Percentiles rank a stretch among this genome's conserved stretches.
Conservation (phyloP, 2,888 invertebrate genomes). For the Macaria liturata region DNA sequence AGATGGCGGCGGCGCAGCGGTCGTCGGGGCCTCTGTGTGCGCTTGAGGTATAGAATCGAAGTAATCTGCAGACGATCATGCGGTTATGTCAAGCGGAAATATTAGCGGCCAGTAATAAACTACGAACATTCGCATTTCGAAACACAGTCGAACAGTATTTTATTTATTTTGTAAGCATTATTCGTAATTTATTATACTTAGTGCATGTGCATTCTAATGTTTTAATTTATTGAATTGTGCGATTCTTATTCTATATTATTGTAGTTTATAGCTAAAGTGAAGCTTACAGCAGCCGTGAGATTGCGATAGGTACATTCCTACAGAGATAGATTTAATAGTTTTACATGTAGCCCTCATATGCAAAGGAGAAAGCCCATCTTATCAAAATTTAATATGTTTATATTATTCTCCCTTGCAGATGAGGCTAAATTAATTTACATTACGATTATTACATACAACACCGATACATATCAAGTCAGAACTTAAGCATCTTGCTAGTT, state of each 20-base stretch:
- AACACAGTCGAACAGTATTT: no score
- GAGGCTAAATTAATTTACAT: no score
- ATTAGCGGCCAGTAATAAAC: constrained; percentile 47
- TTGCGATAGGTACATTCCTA: neutral
- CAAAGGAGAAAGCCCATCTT: no score
- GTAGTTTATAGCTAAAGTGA: constrained; percentile 21
- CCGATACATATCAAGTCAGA: neutral
- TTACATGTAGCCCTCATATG: no score
- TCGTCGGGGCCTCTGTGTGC: constrained; percentile 50
- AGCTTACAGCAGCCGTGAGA: constrained; percentile 26
- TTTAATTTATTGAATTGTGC: neutral
- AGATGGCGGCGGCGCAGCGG: constrained; percentile 42
- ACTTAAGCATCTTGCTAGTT: neutral
- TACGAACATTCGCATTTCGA: constrained; percentile 19
- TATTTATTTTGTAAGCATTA: constrained; percentile 3
- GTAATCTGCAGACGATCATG: constrained; percentile 61
- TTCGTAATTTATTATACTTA: neutral
- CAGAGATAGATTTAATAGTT: neutral
- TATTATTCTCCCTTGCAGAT: no score
- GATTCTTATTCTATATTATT: no score
- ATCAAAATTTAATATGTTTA: no score
- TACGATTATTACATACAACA: no score
- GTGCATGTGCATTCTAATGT: neutral
- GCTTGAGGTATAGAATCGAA: constrained; percentile 47
- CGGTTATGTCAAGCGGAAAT: constrained; percentile 69